These are phyloP conservation scores for Raja brachyura DNA, from an alignment of 2,113 vertebrate genomes.

Conservation along the genomic window DNA sequence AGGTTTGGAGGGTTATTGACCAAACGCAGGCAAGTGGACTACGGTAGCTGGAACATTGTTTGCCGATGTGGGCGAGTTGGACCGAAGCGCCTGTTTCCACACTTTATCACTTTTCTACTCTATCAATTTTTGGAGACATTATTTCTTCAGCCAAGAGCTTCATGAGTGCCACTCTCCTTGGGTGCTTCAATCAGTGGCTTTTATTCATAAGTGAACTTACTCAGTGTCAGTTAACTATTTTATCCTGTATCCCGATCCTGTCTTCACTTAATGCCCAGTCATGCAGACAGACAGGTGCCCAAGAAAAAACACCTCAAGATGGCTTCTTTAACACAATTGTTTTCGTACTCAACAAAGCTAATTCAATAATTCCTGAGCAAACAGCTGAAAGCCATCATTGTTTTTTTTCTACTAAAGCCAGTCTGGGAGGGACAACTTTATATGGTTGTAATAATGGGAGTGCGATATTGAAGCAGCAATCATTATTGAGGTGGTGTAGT, in stretches of 20 bases:
- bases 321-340: neutral
- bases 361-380: constrained; percentile 6
- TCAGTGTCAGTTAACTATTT: neutral
- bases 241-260: neutral
- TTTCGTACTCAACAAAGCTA: constrained; percentile 6
- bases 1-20: too few relatives aligned
- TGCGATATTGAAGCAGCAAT: neutral
- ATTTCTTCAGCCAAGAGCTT: neutral
- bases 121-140: neutral
- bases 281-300: neutral
- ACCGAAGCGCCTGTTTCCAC: too few relatives aligned
- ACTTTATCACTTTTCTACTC: neutral
- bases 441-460: constrained; percentile 17
- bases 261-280: neutral
- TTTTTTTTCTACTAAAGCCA: neutral
- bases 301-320: neutral
- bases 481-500: neutral
- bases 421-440: neutral
- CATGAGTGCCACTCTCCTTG: neutral
- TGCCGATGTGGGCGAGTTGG: too few relatives aligned
- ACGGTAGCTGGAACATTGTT: too few relatives aligned
- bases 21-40: too few relatives aligned
- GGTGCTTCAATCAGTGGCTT: neutral
- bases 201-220: neutral
- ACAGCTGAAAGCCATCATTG: constrained; percentile 22